Percentiles rank a stretch among this genome's conserved stretches.
These are phyloP conservation scores for Uria aalge DNA, from an alignment of 2,113 vertebrate species.

Conservation along the genomic window DNA sequence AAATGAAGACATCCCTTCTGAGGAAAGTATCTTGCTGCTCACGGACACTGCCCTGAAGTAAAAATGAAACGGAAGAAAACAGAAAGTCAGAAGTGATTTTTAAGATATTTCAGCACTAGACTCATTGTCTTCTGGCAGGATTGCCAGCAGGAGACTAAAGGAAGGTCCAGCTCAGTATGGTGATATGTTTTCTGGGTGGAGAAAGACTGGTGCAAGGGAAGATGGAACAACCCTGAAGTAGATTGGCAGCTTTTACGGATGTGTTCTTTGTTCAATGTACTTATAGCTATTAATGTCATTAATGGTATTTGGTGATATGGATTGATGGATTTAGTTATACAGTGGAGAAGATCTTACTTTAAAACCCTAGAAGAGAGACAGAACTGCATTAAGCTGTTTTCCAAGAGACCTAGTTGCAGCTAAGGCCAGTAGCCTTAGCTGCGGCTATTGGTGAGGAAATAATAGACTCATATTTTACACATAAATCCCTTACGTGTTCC, in stretches of 20 bases:
- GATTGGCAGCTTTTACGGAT: not conserved
- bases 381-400: not conserved
- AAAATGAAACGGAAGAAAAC: not conserved
- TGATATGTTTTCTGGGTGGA: rapidly evolving
- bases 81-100: not conserved
- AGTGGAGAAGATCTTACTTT: not conserved
- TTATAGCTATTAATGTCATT: not conserved
- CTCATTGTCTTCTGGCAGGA: not conserved
- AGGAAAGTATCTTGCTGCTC: not conserved
- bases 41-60: not conserved
- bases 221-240: rapidly evolving
- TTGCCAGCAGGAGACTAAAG: not conserved
- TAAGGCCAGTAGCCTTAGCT: not conserved
- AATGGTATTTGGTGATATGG: not conserved
- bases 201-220: not conserved
- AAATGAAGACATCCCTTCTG: not conserved
- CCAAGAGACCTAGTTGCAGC: not conserved
- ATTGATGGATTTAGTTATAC: not conserved
- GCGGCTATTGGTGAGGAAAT: not conserved
- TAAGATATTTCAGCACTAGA: not conserved
- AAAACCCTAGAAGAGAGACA: not conserved
- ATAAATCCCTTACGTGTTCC: not conserved
- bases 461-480: not conserved
- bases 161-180: not conserved
- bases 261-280: not conserved